A percentile compares a stretch with the other conserved stretches of the same genome.
phyloP scores from a whole-genome alignment of 2,113 vertebrate species.

The Phyllopteryx taeniolatus region DNA sequence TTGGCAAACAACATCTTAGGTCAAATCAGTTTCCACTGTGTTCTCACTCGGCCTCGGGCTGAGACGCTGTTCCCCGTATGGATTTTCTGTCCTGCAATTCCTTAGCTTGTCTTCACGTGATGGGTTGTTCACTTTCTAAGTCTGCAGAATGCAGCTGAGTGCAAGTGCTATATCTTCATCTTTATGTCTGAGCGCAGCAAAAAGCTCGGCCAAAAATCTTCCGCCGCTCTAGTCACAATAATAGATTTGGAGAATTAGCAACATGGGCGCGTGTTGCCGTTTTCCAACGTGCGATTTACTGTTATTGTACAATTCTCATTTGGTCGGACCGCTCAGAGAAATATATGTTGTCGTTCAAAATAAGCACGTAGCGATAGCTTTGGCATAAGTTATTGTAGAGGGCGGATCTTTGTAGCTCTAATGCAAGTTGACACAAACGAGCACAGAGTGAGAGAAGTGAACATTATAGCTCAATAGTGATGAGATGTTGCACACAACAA shows the following conservation, averaged over 20 bases:
- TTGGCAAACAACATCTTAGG: conserved; percentile 25
- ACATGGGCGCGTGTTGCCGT: conserved; percentile 33
- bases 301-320: conserved; percentile 37
- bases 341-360: conserved; percentile 9
- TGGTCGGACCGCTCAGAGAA: neutral
- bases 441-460: neutral
- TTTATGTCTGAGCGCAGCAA: conserved; percentile 46
- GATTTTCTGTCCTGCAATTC: conserved; percentile 65
- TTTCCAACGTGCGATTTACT: conserved; percentile 30
- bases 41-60: conserved; percentile 45
- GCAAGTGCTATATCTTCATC: conserved; percentile 54
- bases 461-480: neutral
- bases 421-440: conserved; percentile 1
- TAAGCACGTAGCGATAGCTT: neutral
- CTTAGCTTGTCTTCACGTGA: conserved; percentile 58
- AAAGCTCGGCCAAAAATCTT: conserved; percentile 33
- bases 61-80: conserved; percentile 50
- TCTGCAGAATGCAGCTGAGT: conserved; percentile 58
- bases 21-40: conserved; percentile 43
- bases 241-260: conserved; percentile 47
- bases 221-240: conserved; percentile 27
- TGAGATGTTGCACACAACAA: neutral
- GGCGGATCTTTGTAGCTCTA: neutral
- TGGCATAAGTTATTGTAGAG: neutral
- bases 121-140: conserved; percentile 58